Conservation (phyloP, 2,888 invertebrate genomes). For the Brachyopa scutellaris region DNA sequence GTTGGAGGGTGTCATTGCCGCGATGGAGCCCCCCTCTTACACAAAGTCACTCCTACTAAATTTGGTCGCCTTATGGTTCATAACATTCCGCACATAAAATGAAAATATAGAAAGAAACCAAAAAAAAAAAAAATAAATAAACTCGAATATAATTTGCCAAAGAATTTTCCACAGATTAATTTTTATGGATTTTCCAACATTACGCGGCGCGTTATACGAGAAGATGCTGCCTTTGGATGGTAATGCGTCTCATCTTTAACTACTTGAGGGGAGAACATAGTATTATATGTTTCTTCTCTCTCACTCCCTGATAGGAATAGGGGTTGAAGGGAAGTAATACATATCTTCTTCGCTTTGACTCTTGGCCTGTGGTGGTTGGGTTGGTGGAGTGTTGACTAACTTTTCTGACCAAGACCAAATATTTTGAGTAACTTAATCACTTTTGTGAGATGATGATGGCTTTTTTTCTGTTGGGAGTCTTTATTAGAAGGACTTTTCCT, state of each 20-base stretch:
- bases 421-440: slow-evolving; percentile 71
- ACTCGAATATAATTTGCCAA: slow-evolving; percentile 71
- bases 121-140: slow-evolving; percentile 20
- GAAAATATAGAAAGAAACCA: slow-evolving; percentile 39
- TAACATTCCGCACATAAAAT: slow-evolving; percentile 69
- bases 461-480: slow-evolving; percentile 14
- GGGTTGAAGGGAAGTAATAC: neutral
- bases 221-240: slow-evolving; percentile 25
- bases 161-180: slow-evolving; percentile 76
- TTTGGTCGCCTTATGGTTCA: slow-evolving; percentile 70
- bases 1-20: neutral
- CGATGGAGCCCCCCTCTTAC: neutral
- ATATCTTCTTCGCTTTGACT: neutral
- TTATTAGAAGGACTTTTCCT: slow-evolving; percentile 53
- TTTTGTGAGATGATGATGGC: slow-evolving; percentile 44
- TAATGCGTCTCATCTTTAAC: slow-evolving; percentile 55
- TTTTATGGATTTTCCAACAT: slow-evolving; percentile 75
- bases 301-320: neutral
- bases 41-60: slow-evolving; percentile 56
- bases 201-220: slow-evolving; percentile 53
- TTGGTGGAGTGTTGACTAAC: slow-evolving; percentile 52
- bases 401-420: slow-evolving; percentile 61
- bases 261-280: neutral
- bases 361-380: neutral
- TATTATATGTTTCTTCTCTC: too few species aligned